Percentiles rank a stretch among this genome's conserved stretches.
Evolutionary conservation across 2,113 vertebrate species (phyloP).

Genomic region (Motacilla alba): DNA sequence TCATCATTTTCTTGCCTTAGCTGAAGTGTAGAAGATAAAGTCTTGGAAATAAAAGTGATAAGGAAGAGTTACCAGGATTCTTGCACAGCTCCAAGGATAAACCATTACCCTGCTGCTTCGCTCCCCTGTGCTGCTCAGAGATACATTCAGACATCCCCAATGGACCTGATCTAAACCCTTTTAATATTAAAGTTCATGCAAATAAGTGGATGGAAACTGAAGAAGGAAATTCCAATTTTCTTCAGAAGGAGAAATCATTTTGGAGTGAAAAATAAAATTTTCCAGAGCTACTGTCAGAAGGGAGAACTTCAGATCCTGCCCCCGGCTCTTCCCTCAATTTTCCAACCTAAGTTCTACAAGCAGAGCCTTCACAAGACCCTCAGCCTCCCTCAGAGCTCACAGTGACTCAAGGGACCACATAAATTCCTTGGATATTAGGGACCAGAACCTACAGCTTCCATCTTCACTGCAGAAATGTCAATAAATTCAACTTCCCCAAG

Average conservation of each 20-base stretch:
- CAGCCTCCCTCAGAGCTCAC: neutral
- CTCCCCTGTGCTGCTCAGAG: neutral
- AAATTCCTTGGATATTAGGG: neutral
- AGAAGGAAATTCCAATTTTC: neutral
- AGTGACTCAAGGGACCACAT: neutral
- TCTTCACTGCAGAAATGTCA: neutral
- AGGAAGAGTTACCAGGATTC: neutral
- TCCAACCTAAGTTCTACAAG: neutral
- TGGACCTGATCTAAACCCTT: neutral
- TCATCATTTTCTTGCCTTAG: neutral
- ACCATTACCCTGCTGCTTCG: neutral
- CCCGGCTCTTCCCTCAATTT: neutral
- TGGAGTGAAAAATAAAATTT: neutral
- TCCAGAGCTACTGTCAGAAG: neutral
- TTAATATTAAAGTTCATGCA: neutral
- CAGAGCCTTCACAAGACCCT: neutral
- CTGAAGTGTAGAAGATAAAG: neutral
- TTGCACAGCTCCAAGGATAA: neutral
- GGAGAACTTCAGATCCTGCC: neutral
- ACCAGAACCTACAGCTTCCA: neutral
- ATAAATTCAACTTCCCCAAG: neutral
- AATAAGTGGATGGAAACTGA: neutral
- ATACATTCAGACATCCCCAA: neutral
- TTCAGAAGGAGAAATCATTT: neutral
- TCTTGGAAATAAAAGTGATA: neutral